Evolutionary conservation across 2,888 invertebrate species (phyloP).

Genomic region (Polyommatus iphigenia): DNA sequence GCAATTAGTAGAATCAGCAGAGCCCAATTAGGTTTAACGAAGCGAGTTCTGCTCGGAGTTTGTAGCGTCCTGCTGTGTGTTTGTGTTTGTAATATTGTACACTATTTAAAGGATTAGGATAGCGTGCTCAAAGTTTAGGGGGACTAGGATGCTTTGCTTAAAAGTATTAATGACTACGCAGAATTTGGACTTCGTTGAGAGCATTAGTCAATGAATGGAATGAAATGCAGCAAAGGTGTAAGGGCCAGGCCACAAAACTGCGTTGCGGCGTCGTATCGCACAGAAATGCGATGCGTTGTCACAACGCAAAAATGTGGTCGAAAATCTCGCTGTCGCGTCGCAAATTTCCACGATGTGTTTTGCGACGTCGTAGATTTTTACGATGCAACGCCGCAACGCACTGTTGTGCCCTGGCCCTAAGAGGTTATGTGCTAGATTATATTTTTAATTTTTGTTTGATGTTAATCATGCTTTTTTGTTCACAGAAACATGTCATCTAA

Average conservation of each 20-base stretch:
- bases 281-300: too few relatives aligned
- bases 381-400: too few relatives aligned
- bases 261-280: too few relatives aligned
- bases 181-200: not conserved
- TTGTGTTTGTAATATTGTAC: constrained; percentile 48
- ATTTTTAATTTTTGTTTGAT: not conserved
- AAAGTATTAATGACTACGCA: constrained; percentile 7
- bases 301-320: too few relatives aligned
- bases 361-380: too few relatives aligned
- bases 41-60: constrained; percentile 65
- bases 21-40: constrained; percentile 75
- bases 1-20: constrained; percentile 73
- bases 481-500: constrained; percentile 97
- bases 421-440: not conserved
- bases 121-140: constrained; percentile 13
- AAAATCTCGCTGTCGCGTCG: too few relatives aligned
- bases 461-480: constrained; percentile 60
- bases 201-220: not conserved
- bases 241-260: too few relatives aligned
- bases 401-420: too few relatives aligned
- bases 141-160: constrained; percentile 1
- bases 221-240: not conserved
- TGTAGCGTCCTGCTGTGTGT: constrained; percentile 65
- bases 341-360: too few relatives aligned
- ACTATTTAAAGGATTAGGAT: constrained; percentile 33